Base-by-base conservation (phyloP, 2,888 invertebrate species). In the Pantelozetes paolii region DNA sequence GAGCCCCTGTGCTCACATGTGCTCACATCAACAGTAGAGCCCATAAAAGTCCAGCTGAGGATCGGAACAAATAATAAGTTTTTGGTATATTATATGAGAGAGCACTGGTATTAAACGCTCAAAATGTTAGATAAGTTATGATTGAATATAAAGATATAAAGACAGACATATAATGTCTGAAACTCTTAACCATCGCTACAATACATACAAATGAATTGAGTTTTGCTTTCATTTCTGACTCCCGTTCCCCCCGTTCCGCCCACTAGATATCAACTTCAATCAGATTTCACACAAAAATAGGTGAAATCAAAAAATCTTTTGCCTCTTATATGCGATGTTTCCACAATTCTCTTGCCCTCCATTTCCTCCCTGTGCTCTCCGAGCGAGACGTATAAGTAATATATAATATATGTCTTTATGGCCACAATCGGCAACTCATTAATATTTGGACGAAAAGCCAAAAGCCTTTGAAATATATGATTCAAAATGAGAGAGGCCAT, bases 21-120 rank as follows among this genome's bases (percentile, higher is more conserved):
- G 2, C 64, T 36, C 3, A n/a, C 6, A 5, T 36, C 64, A 64
- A 40, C 11, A 40, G 64, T 64, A 36, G 26, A 59, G 28, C 18
- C 59, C 59, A 59, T 59, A 59, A 59, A 59, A 64, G 64, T 64
- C 64, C 64, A 64, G 64, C 64, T 64, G 64, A 64, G 64, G 64
- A 36, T 64, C 36, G 32, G 36, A 36, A 64, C 36, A 64, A 36
- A 64, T 64, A 64, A 64, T 64, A 64, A 64, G 36, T 13, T 30
- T 36, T 36, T 32, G 64, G 64, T 36, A 64, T 64, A 64, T 64
- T 30, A 64, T 13, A 15, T 6, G 15, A 36, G 30, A 64, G 28
- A 5, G n/a, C 36, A 64, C 32, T 64, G 36, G n/a, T 64, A 64
- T 64, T 36, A 64, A 64, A 64, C 64, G 36, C 32, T 64, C 40